Conservation (phyloP, 1,140 invertebrate species). For the Sminthurides bifidus region DNA sequence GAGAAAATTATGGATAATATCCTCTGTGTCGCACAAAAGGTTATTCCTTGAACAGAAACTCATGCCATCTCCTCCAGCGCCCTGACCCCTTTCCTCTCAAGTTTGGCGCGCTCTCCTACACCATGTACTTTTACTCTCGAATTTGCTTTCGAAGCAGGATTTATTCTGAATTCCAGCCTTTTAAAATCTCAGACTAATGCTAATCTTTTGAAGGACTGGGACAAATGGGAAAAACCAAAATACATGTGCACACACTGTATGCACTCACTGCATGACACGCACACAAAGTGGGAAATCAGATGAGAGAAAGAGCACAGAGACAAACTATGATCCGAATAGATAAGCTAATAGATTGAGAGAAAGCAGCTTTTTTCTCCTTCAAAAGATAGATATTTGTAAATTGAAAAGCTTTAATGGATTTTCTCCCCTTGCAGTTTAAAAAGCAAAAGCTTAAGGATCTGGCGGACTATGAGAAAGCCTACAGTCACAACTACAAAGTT, state of each 20-base stretch:
- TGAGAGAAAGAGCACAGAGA: too few relatives aligned
- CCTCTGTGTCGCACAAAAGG: neutral
- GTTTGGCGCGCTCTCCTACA: neutral
- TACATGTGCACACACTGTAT: too few relatives aligned
- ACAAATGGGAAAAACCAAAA: too few relatives aligned
- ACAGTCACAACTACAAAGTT: neutral
- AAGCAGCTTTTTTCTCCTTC: neutral
- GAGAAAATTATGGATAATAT: constrained; percentile 7
- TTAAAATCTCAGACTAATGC: too few relatives aligned
- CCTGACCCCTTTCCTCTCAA: too few relatives aligned
- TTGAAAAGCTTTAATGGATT: neutral
- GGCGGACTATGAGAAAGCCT: neutral
- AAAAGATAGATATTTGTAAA: neutral
- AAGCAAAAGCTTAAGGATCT: constrained; percentile 6
- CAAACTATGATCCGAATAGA: neutral
- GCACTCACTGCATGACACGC: too few relatives aligned
- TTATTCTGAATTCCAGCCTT: neutral
- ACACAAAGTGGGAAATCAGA: too few relatives aligned
- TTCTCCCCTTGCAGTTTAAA: constrained; percentile 4
- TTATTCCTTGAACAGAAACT: too few relatives aligned
- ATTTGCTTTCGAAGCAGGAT: neutral
- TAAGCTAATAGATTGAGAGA: neutral
- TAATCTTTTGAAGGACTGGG: too few relatives aligned
- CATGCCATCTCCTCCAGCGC: too few relatives aligned
- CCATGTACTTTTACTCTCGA: neutral